A percentile compares a stretch with the other conserved stretches of the same genome.
Evolutionary conservation across 2,113 vertebrate genomes (phyloP).

Genomic region (Dermatemys mawii): DNA sequence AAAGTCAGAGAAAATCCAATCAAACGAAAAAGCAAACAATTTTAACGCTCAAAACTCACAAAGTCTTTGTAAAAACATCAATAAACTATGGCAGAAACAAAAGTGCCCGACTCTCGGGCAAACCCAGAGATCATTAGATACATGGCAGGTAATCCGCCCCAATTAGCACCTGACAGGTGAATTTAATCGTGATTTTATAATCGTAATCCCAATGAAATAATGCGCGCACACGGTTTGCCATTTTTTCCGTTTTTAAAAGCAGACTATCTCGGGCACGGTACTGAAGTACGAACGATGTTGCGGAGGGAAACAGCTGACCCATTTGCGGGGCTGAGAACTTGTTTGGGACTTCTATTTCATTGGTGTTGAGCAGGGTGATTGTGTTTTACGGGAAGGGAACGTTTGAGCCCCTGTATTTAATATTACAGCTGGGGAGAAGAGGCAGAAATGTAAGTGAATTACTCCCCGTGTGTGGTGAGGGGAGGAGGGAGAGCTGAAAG

Average conservation of each 20-base stretch:
- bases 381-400: background rate
- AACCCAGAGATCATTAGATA: background rate
- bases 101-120: background rate
- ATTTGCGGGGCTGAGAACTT: no score
- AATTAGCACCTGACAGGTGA: background rate
- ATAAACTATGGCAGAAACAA: background rate
- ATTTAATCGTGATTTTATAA: background rate
- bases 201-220: background rate
- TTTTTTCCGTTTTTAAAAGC: background rate
- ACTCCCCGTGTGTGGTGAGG: no score
- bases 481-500: no score
- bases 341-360: background rate
- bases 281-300: background rate
- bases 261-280: background rate
- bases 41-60: background rate
- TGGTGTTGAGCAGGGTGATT: background rate
- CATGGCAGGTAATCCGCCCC: background rate
- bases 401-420: background rate
- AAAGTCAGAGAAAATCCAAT: background rate
- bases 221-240: no score
- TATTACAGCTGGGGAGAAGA: background rate
- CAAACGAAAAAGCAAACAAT: background rate
- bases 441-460: background rate
- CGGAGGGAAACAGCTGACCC: no score
- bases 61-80: background rate